Evolutionary conservation across 2,888 invertebrate species (phyloP).

Genomic region (Corythucha ciliata): DNA sequence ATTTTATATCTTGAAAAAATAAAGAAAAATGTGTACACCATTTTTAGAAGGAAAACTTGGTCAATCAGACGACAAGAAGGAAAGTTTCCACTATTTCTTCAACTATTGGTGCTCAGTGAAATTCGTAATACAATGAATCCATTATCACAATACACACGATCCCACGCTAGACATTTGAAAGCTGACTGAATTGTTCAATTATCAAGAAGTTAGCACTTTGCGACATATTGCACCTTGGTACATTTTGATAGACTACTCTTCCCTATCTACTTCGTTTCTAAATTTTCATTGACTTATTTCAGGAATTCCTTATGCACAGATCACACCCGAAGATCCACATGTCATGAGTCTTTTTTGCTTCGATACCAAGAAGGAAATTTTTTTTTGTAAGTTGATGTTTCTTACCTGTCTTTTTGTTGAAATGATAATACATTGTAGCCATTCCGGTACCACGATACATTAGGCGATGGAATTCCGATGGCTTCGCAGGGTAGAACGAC

Average conservation of each 20-base stretch:
- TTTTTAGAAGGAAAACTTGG: too few relatives aligned
- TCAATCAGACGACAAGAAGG: too few relatives aligned
- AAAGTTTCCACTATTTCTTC: too few relatives aligned
- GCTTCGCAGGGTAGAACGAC: conserved; percentile 76
- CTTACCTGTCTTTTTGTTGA: conserved; percentile 34
- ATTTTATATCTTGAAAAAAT: conserved; percentile 56
- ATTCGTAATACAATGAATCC: too few relatives aligned
- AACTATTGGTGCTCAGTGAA: too few relatives aligned
- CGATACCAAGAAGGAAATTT: neutral
- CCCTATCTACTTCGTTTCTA: neutral
- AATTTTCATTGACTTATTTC: neutral
- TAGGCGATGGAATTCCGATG: conserved; percentile 75
- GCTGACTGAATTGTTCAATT: too few relatives aligned
- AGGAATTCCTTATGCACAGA: neutral
- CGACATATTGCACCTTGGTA: too few relatives aligned
- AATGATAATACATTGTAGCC: conserved; percentile 42
- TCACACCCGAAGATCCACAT: neutral
- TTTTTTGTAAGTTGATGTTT: conserved; percentile 2
- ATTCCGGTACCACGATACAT: conserved; percentile 80
- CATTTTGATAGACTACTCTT: too few relatives aligned
- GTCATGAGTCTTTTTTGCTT: conserved; percentile 13
- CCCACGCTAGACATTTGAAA: too few relatives aligned
- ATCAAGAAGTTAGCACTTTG: too few relatives aligned
- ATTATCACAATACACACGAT: too few relatives aligned
- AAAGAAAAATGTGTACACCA: too few relatives aligned